Evolutionary conservation across 1,140 invertebrate genomes (phyloP), one percentile per base, ranked within the genome.

Genomic region (Drosophila tropicalis): DNA sequence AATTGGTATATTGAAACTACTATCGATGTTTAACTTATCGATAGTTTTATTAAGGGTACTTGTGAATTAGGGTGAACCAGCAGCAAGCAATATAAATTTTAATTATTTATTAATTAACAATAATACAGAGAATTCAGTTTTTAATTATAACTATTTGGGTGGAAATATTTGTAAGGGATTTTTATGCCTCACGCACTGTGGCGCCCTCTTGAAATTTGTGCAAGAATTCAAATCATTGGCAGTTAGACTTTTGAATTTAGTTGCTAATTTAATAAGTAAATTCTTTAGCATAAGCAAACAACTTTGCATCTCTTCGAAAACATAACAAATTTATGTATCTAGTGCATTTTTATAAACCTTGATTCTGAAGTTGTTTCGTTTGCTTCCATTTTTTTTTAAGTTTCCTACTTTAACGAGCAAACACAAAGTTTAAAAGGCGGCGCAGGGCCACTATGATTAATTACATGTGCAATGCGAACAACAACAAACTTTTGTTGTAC

Each of bases 351-450:
- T 22, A 51, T 51, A 22, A 9, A 51, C 44, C 44, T 51, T 51
- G 17, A 22, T 36, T 36, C 34, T 51, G 44, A 12, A 51, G 44
- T 51, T 51, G 22, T 51, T 5, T 51, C 12, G 9, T 51, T 51
- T 22, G 44, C 44, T 22, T 51, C 1, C 19, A 51, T 9, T 12
- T 39, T 36, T 39, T 36, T 58, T 19, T 1, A 39, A 19, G 32
- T 58, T 39, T 19, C 15, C 56, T 58, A 9, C 56, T 39, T 19
- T 19, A 39, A 58, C 54, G 22, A 58, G 15, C 47, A 40, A 76
- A 85, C 81, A 77, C 70, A 85, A 85, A 62, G 56, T 63, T 29
- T 29, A 63, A 44, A 67, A 71, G 60, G 17, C 69, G 51, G 62
- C 19, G 44, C 44, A 51, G 44, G 44, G 44, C 41, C 40, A 57